These are phyloP conservation scores for Agonopterix heracliana DNA, from an alignment of 2,888 invertebrate genomes.

Conservation along the genomic window DNA sequence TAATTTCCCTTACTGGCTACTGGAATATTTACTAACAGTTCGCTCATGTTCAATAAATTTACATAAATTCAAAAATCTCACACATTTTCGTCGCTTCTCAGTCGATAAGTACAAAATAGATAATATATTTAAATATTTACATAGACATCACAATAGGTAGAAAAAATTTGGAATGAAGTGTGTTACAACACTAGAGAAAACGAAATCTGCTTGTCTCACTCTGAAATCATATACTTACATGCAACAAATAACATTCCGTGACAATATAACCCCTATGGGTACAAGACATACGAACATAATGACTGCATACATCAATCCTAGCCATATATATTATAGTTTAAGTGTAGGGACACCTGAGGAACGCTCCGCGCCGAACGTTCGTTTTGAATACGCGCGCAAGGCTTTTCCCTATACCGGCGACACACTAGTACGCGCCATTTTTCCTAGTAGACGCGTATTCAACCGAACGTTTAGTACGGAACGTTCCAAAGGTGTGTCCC, in stretches of 20 bases:
- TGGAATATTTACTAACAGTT: conserved; percentile 10
- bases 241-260: conserved; percentile 17
- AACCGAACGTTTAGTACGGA: no score
- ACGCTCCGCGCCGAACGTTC: no score
- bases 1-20: conserved; percentile 13
- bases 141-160: conserved; percentile 46
- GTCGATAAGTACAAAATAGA: conserved; percentile 62
- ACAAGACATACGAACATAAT: no score
- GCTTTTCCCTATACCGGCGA: no score
- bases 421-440: no score
- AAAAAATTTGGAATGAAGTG: conserved; percentile 46
- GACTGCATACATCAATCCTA: no score
- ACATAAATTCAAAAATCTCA: conserved; percentile 4
- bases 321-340: no score
- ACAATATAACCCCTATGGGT: background rate
- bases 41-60: background rate
- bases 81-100: conserved; percentile 21
- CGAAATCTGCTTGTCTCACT: conserved; percentile 28
- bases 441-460: no score
- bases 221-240: conserved; percentile 31
- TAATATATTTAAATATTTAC: conserved; percentile 41
- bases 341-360: no score
- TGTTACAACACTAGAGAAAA: conserved; percentile 21
- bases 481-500: no score
- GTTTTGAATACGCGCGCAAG: no score